Evolutionary conservation across 2,113 vertebrate genomes (phyloP).

Genomic region (Marcusenius ussheri): DNA sequence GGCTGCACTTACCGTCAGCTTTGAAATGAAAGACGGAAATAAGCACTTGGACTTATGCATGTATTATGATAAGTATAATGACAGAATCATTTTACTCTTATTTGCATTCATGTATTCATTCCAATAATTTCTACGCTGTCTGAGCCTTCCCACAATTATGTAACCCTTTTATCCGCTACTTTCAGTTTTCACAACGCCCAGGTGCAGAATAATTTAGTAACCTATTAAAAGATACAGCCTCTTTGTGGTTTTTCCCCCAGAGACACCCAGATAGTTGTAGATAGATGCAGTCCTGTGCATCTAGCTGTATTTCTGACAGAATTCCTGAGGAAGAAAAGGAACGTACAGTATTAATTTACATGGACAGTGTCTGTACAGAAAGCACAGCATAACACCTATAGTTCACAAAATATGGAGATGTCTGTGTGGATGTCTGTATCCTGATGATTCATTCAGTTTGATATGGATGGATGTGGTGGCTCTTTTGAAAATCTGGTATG

Average conservation of each 20-base stretch:
- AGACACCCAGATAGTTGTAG: not conserved
- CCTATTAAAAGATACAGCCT: not conserved
- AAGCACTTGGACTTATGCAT: not conserved
- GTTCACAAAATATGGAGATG: not conserved
- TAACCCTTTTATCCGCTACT: not conserved
- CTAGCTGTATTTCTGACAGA: not conserved
- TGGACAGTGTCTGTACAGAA: not conserved
- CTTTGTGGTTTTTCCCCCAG: not conserved
- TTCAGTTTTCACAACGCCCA: not conserved
- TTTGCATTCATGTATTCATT: constrained; percentile 11
- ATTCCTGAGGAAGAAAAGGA: not conserved
- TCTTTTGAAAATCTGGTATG: not conserved
- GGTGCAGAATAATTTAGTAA: not conserved
- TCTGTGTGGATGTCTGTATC: not conserved
- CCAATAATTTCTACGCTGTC: not conserved
- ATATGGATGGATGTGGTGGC: not conserved
- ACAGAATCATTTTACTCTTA: constrained; percentile 4
- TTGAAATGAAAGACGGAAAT: not conserved
- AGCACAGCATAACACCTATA: not conserved
- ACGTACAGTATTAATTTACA: not conserved
- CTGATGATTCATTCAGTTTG: not conserved
- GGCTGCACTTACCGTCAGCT: not conserved
- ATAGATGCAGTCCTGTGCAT: not conserved
- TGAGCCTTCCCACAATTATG: not conserved
- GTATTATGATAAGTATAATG: not conserved